Conservation (phyloP, 2,113 vertebrate species). For the Mus pahari region DNA sequence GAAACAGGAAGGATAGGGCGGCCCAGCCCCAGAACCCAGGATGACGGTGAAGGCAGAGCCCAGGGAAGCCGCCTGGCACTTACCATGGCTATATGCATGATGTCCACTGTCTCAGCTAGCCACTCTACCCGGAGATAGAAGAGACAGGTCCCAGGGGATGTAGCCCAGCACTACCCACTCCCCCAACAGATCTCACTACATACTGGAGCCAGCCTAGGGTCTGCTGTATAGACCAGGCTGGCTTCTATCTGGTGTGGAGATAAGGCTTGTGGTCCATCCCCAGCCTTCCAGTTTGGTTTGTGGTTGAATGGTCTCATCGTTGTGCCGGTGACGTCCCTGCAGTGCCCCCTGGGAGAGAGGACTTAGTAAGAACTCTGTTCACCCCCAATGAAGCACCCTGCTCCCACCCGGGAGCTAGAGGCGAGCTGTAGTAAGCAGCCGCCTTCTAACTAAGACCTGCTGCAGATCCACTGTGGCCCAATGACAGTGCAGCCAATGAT, state of each 20-base stretch:
- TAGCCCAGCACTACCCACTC: neutral
- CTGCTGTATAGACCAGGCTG: neutral
- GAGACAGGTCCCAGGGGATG: neutral
- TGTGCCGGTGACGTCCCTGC: too few species aligned
- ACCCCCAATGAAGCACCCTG: neutral
- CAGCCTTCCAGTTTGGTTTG: neutral
- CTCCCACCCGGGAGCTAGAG: neutral
- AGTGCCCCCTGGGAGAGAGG: neutral
- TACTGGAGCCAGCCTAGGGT: neutral
- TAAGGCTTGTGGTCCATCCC: neutral
- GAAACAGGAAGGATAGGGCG: neutral
- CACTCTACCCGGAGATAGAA: neutral
- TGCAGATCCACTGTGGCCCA: neutral
- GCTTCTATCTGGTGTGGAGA: neutral
- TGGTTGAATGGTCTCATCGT: neutral
- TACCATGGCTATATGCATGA: neutral
- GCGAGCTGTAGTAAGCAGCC: neutral
- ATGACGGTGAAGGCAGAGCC: accelerated
- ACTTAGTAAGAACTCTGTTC: neutral
- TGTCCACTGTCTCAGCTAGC: neutral
- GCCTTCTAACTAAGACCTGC: too few species aligned
- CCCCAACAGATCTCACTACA: neutral
- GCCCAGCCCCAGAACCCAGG: too few species aligned
- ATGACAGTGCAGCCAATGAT: neutral
- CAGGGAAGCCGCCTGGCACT: neutral